phyloP scores from a whole-genome alignment of 2,797 vertebrate genomes.

The Notolepis coatsorum region DNA sequence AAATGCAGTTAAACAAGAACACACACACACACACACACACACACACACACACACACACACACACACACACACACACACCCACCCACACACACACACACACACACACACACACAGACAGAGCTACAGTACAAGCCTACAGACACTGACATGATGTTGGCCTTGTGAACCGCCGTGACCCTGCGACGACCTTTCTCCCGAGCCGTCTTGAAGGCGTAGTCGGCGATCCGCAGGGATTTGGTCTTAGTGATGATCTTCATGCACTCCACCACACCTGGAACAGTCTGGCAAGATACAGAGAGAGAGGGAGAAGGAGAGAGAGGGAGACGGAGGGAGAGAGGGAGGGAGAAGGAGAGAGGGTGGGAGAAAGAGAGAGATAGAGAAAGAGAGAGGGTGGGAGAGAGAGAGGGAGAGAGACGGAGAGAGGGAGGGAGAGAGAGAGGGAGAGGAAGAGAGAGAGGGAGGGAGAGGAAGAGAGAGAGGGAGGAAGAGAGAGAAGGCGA shows the following conservation, averaged over 20 bases:
- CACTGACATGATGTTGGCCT: no score
- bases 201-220: slow-evolving; percentile 11
- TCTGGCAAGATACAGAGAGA: not conserved
- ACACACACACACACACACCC: not conserved
- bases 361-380: not conserved
- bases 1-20: no score
- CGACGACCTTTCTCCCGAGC: slow-evolving; percentile 51
- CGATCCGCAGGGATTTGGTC: not conserved
- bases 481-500: not conserved
- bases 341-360: not conserved
- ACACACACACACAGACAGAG: slow-evolving; percentile 6
- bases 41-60: not conserved
- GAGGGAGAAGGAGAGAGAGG: not conserved
- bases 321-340: not conserved
- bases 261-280: not conserved
- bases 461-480: slow-evolving; percentile 21
- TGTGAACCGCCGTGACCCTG: slow-evolving; percentile 1
- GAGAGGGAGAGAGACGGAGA: slow-evolving; percentile 1
- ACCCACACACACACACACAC: not conserved
- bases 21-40: no score
- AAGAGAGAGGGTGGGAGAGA: slow-evolving; percentile 3
- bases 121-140: no score
- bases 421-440: not conserved
- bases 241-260: not conserved
- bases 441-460: slow-evolving; percentile 43